A percentile compares a stretch with the other conserved stretches of the same genome.
Evolutionary conservation across 2,797 vertebrate genomes (phyloP).

Genomic region (Mareca penelope): DNA sequence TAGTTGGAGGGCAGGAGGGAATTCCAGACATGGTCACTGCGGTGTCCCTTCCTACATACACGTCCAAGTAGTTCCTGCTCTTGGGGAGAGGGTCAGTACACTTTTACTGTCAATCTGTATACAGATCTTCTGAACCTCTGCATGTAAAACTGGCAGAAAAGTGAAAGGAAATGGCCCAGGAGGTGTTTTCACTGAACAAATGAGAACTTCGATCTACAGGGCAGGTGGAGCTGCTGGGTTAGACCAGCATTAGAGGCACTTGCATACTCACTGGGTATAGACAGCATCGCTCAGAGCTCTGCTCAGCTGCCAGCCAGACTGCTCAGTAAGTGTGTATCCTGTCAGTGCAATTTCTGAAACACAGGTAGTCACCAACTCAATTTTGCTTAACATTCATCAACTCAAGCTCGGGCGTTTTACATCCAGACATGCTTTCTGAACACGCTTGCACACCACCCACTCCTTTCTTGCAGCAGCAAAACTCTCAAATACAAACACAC

Average conservation of each 20-base stretch:
- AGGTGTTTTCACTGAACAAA: background rate
- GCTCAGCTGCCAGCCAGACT: conserved; percentile 46
- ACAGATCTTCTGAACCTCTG: background rate
- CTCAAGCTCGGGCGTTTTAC: background rate
- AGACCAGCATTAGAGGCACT: background rate
- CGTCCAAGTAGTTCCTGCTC: background rate
- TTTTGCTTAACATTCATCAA: background rate
- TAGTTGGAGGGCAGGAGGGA: background rate
- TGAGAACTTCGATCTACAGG: conserved; percentile 10
- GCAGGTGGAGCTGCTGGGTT: conserved; percentile 49
- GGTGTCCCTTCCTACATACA: background rate
- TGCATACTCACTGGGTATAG: background rate
- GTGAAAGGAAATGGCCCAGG: background rate
- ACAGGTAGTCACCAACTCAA: background rate
- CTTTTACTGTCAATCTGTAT: background rate
- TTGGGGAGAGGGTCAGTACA: background rate
- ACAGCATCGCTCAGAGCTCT: background rate
- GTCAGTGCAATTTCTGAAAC: background rate
- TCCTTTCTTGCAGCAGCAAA: background rate
- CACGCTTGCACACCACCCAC: background rate
- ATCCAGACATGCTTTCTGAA: background rate
- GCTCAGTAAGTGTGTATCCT: background rate
- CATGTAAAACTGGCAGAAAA: background rate
- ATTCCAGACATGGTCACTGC: background rate
- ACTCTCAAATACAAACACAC: background rate